Base-by-base conservation (phyloP, 2,113 vertebrate genomes). In the Phyllostomus discolor region DNA sequence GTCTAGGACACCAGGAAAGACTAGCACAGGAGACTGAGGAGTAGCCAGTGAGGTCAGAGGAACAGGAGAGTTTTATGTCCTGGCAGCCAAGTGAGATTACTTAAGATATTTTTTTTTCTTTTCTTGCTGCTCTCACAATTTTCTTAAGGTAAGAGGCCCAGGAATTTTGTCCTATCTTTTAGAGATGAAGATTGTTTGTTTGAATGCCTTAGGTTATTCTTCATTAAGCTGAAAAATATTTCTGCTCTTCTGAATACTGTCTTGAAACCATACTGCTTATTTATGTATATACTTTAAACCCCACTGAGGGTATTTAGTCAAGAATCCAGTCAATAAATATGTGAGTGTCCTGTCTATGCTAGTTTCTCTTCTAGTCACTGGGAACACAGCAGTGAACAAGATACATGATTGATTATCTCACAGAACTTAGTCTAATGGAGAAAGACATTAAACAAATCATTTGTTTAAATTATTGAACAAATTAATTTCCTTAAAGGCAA, bases 151-250 rank as follows among this genome's bases (percentile, higher is more conserved):
- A 64, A 84, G 12, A 14, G 15, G 26, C 54, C 57, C 43, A 94
- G 43, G n/a, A 80, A 87, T 17, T 2, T 8, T 88, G 22, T 80
- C 62, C 66, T 95, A 62, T 38, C 64, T 12, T 91, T 94, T 64
- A 73, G 38, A 90, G 19, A 62, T 81, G 67, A 92, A 5, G 7
- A 48, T 17, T 91, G 16, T 38, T 62, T 1, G 72, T 92, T 86
- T 85, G 46, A 84, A 76, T 95, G 79, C 9, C 14, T 33, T 59
- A 19, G 10, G 5, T 70, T 46, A 89, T 67, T 7, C 12, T 90
- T 95, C 24, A 41, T 88, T 81, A 95, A 94, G 22, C 48, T 87
- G 81, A 78, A 86, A 96, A 96, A 78, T 10, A 92, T 78, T 80
- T 94, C 16, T 86, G 26, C 20, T 69, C 31, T 72, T 83, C 16